These are phyloP conservation scores for Calephelis nemesis DNA, from an alignment of 1,140 invertebrate species.

Conservation along the genomic window DNA sequence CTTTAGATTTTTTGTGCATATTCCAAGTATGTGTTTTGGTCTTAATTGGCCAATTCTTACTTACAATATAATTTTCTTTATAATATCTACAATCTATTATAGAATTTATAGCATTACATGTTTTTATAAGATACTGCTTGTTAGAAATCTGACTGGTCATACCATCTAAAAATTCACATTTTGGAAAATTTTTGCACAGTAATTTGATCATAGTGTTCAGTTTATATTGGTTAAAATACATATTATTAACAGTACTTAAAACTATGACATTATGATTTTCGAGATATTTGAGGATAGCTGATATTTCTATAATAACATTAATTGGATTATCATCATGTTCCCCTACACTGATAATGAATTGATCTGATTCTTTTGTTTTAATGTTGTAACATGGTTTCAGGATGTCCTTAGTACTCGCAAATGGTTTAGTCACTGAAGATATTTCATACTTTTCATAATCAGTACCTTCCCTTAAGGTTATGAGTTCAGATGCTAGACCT, in stretches of 20 bases:
- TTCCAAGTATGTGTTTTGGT: background rate
- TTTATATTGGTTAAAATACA: too few relatives aligned
- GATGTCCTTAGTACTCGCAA: background rate
- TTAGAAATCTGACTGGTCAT: background rate
- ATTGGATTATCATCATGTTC: background rate
- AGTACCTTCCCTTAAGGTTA: background rate
- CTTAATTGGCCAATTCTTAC: background rate
- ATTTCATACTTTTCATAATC: background rate
- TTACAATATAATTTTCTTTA: slow-evolving; percentile 9
- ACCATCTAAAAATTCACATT: too few relatives aligned
- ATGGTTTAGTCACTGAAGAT: background rate
- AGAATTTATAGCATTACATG: slow-evolving; percentile 12
- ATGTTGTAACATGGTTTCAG: background rate
- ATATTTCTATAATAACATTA: slow-evolving; percentile 3
- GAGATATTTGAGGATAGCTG: background rate
- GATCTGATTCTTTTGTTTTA: background rate
- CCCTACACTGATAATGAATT: background rate
- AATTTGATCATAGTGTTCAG: too few relatives aligned
- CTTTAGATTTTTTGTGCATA: background rate
- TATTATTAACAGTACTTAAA: too few relatives aligned
- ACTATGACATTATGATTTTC: too few relatives aligned
- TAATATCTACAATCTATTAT: slow-evolving; percentile 18
- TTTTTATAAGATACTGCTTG: background rate
- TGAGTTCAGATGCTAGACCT: background rate
- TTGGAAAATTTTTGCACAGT: too few relatives aligned